Evolutionary conservation across 1,140 invertebrate genomes (phyloP).

Genomic region (Propsilocerus akamusi): DNA sequence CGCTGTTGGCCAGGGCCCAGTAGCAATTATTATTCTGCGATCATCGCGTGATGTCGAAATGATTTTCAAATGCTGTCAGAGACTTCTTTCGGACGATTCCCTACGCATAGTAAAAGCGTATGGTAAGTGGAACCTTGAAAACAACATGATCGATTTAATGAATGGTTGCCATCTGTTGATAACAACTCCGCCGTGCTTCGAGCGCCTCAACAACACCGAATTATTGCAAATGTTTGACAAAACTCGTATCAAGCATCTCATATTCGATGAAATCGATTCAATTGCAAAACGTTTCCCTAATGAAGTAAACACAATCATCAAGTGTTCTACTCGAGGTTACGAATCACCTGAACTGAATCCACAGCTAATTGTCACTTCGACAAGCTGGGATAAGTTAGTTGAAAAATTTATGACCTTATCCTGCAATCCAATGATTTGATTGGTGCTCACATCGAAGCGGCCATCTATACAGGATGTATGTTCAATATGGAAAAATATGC

Average conservation of each 20-base stretch:
- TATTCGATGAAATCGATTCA: background rate
- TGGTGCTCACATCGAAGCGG: background rate
- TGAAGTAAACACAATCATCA: background rate
- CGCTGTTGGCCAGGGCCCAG: background rate
- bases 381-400: background rate
- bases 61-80: background rate
- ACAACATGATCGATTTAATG: background rate
- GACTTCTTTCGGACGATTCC: background rate
- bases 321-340: background rate
- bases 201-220: background rate
- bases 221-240: background rate
- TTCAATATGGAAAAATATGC: no score
- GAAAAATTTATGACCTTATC: background rate
- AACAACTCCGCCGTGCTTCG: background rate
- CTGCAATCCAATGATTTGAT: background rate
- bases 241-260: background rate
- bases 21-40: background rate
- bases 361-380: background rate
- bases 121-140: background rate
- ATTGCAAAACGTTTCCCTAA: background rate
- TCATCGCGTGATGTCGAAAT: background rate
- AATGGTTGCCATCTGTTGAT: background rate
- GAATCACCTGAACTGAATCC: background rate
- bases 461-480: background rate
- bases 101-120: background rate